Evolutionary conservation across 2,888 invertebrate genomes (phyloP).

Genomic region (Apocheima hispidaria): DNA sequence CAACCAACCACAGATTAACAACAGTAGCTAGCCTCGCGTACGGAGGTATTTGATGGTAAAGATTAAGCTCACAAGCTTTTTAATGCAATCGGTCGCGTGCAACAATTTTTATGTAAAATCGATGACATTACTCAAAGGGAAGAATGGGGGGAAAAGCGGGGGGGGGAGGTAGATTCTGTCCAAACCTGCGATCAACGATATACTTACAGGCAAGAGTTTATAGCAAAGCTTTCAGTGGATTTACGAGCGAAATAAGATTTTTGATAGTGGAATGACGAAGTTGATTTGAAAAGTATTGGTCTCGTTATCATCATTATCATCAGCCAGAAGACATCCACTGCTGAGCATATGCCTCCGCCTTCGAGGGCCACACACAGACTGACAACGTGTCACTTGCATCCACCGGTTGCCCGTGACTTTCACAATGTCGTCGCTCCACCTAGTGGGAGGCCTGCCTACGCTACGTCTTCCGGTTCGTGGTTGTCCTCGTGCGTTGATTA

Average conservation of each 20-base stretch:
- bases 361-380: too few species aligned
- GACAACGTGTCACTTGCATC: too few species aligned
- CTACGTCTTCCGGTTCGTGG: too few species aligned
- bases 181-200: slow-evolving; percentile 36
- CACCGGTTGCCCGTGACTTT: too few species aligned
- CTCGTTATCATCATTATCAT: too few species aligned
- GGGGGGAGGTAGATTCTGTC: slow-evolving; percentile 14
- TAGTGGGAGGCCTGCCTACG: too few species aligned
- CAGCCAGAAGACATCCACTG: too few species aligned
- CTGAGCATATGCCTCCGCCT: too few species aligned
- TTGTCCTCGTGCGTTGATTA: too few species aligned
- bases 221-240: slow-evolving; percentile 47
- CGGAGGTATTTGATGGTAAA: slow-evolving; percentile 19
- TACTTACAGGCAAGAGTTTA: slow-evolving; percentile 43
- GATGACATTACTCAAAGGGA: slow-evolving; percentile 40
- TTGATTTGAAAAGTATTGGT: slow-evolving; percentile 40
- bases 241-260: slow-evolving; percentile 54
- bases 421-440: too few species aligned
- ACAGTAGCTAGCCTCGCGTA: not conserved
- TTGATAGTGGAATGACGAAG: slow-evolving; percentile 47
- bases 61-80: slow-evolving; percentile 30
- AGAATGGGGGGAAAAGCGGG: slow-evolving; percentile 1
- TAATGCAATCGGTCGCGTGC: slow-evolving; percentile 38
- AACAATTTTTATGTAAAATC: slow-evolving; percentile 43
- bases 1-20: not conserved